phyloP scores from a whole-genome alignment of 2,888 invertebrate species.

The Macaria notata region DNA sequence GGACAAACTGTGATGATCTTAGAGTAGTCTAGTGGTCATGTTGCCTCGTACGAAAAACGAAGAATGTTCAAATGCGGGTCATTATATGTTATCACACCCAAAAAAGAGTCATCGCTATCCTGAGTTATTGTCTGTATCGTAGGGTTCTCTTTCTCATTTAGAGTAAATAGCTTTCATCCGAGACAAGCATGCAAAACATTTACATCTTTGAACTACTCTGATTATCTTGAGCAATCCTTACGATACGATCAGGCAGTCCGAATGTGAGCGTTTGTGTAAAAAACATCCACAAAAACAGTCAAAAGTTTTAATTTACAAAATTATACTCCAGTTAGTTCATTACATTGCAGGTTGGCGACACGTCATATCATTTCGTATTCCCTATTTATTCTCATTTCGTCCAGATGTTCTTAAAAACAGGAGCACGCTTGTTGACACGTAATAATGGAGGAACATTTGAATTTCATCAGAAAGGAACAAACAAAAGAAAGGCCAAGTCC shows the following conservation, averaged over 20 bases:
- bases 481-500: slow-evolving; percentile 12
- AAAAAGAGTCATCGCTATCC: too few species aligned
- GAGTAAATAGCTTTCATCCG: too few species aligned
- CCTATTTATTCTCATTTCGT: background rate
- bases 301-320: slow-evolving; percentile 6
- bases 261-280: background rate
- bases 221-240: too few species aligned
- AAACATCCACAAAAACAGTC: background rate
- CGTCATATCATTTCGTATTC: slow-evolving; percentile 22
- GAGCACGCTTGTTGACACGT: slow-evolving; percentile 21
- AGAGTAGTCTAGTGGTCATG: too few species aligned
- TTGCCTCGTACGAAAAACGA: too few species aligned
- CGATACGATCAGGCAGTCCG: background rate
- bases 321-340: slow-evolving; percentile 2
- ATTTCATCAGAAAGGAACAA: slow-evolving; percentile 20
- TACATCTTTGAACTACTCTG: too few species aligned
- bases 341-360: slow-evolving; percentile 23
- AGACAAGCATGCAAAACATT: too few species aligned
- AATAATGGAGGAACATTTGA: slow-evolving; percentile 27
- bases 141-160: too few species aligned
- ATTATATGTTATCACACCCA: too few species aligned
- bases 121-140: too few species aligned
- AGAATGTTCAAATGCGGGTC: too few species aligned
- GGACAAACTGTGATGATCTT: too few species aligned
- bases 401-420: slow-evolving; percentile 28